Evolutionary conservation across 2,113 vertebrate species (phyloP).

Genomic region (Ascaphus truei): DNA sequence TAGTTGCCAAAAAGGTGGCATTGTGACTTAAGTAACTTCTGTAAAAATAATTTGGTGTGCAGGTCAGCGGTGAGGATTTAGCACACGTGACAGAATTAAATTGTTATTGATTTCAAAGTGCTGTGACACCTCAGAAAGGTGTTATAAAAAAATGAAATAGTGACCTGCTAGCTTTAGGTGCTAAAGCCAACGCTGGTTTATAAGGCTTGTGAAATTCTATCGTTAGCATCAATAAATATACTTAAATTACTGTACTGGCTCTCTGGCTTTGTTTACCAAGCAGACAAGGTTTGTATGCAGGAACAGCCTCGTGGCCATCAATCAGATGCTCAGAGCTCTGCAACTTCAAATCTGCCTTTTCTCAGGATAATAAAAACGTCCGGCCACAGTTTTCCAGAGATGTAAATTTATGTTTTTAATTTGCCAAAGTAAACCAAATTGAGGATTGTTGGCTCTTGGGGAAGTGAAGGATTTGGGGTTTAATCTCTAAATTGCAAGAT

Average conservation of each 20-base stretch:
- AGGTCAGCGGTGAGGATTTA: constrained; percentile 14
- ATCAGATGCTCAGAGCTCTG: constrained; percentile 21
- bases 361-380: constrained; percentile 34
- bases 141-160: constrained; percentile 23
- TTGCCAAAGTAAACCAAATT: constrained; percentile 9
- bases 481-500: neutral
- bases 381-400: constrained; percentile 29
- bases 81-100: constrained; percentile 20
- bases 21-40: neutral
- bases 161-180: constrained; percentile 20
- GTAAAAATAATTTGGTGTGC: constrained; percentile 12
- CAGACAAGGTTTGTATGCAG: constrained; percentile 31
- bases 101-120: constrained; percentile 32
- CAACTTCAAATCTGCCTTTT: constrained; percentile 38
- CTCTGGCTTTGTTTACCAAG: constrained; percentile 23
- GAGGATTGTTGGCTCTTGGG: neutral
- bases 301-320: constrained; percentile 3
- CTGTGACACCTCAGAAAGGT: constrained; percentile 19
- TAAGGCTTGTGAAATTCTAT: constrained; percentile 27
- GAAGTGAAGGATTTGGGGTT: neutral
- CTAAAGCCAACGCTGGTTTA: constrained; percentile 21
- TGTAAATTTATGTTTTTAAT: constrained; percentile 39
- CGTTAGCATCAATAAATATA: constrained; percentile 34
- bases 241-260: constrained; percentile 29
- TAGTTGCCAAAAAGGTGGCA: neutral